Base-by-base conservation (phyloP, 2,888 invertebrate species). In the Xanthorhoe designata region DNA sequence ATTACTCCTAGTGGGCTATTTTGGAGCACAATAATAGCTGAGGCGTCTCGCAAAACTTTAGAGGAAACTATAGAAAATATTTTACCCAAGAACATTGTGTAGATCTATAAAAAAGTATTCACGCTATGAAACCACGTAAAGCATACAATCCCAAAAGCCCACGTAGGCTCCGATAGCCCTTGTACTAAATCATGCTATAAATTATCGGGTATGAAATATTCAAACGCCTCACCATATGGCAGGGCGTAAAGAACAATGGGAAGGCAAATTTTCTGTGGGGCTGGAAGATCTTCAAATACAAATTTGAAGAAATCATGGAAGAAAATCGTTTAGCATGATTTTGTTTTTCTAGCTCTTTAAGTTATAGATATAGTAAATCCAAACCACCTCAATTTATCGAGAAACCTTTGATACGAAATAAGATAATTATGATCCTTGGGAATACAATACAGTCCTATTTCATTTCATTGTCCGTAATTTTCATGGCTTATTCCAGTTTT, bases 201-300 rank as follows among this genome's bases (percentile, higher is more conserved):
- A 90, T 91, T 91, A 91, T 88, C 82, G 78, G 74, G 83, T 83
- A 89, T 90, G 86, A 91, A 89, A 92, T 91, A 92, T 87, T 87
- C 88, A 90, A 89, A 85, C 83, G 85, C 81, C 82, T 83, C 78
- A 78, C 78, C 87, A 85, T 87, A 88, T 80, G 83, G 77, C 76
- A 70, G 79, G 83, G 84, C 80, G 86, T 82, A 83, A 85, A 81
- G 80, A 86, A 86, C 82, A 82, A 81, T 82, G 85, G 84, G 79
- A 85, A 87, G 84, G 64, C 73, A 72, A 13, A 74, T 77, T 75
- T 77, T 58, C 71, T 69, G 66, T 72, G 75, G 76, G 78, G 80
- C 70, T 77, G 77, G 68, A 64, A 72, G 68, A 68, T 72, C 68
- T 66, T 61, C 66, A 63, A 64, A 64, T 57, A 57, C 63, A 29